phyloP scores from a whole-genome alignment of 2,113 vertebrate species.

The Oryctolagus cuniculus region mOryCun1.1 NC_091438.1:74691001-74691500 shows the following conservation, averaged over 20 bases:
- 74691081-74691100: constrained; percentile 64
- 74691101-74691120: constrained; percentile 13
- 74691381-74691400: constrained; percentile 90
- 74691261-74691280: constrained; percentile 86
- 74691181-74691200: constrained; percentile 80
- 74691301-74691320: constrained; percentile 88
- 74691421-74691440: constrained; percentile 87
- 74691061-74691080: background rate
- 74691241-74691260: constrained; percentile 84
- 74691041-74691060: background rate
- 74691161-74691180: constrained; percentile 54
- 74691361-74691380: constrained; percentile 90
- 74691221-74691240: constrained; percentile 79
- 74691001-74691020: constrained; percentile 44
- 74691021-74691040: constrained; percentile 14
- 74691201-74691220: constrained; percentile 80
- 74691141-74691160: constrained; percentile 1
- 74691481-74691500: constrained; percentile 87
- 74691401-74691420: constrained; percentile 91
- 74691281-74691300: constrained; percentile 82
- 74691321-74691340: constrained; percentile 86
- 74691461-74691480: constrained; percentile 88
- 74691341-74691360: constrained; percentile 92
- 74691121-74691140: background rate
- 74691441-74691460: constrained; percentile 86